Percentiles rank a stretch among this genome's conserved stretches.
phyloP scores from a whole-genome alignment of 2,113 vertebrate species.

The Takifugu bimaculatus region DNA sequence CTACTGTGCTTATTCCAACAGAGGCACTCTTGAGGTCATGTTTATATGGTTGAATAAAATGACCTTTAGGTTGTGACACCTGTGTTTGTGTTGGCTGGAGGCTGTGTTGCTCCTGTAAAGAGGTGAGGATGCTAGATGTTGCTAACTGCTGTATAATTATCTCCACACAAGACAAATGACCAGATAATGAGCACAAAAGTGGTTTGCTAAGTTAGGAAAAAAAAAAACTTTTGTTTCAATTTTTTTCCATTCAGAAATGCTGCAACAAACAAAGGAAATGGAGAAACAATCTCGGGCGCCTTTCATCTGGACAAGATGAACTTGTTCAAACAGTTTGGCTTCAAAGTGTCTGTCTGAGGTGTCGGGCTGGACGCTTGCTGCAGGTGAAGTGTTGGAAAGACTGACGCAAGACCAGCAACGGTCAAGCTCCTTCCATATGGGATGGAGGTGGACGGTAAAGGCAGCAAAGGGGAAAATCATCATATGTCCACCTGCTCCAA shows the following conservation, averaged over 20 bases:
- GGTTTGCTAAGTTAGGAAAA: background rate
- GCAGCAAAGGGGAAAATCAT: constrained; percentile 23
- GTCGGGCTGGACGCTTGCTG: constrained; percentile 48
- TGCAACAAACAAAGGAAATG: constrained; percentile 20
- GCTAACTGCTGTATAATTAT: too few species aligned
- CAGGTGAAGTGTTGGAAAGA: constrained; percentile 57
- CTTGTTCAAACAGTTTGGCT: constrained; percentile 47
- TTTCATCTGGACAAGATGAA: constrained; percentile 53
- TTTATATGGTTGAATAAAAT: too few species aligned
- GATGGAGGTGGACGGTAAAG: background rate
- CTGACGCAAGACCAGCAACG: constrained; percentile 65
- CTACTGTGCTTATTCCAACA: too few species aligned
- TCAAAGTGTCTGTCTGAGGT: constrained; percentile 58
- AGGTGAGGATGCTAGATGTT: too few species aligned
- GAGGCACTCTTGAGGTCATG: too few species aligned
- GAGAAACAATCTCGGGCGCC: constrained; percentile 15
- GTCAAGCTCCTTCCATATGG: constrained; percentile 13
- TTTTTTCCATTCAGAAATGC: background rate
- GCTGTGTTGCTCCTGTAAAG: too few species aligned
- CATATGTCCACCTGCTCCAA: constrained; percentile 28
- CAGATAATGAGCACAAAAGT: background rate
- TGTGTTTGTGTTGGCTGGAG: too few species aligned
- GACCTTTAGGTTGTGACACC: too few species aligned
- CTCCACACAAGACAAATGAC: too few species aligned
- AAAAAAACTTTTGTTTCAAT: too few species aligned